Evolutionary conservation across 1,140 invertebrate genomes (phyloP).

Genomic region (Cotesia glomerata): DNA sequence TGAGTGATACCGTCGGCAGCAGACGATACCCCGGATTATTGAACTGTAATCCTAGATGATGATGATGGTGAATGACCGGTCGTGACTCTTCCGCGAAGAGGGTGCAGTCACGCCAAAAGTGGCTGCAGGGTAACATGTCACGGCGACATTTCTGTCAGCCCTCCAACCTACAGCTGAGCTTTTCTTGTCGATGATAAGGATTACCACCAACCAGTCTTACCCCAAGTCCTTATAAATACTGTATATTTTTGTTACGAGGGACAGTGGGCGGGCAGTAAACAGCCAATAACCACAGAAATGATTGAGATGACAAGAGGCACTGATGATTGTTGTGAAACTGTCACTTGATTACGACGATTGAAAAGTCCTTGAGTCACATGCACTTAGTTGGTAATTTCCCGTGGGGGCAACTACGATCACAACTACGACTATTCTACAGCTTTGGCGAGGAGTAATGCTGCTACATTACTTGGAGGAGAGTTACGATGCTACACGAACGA

Average conservation of each 20-base stretch:
- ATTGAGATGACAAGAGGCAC: background rate
- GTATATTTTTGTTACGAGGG: too few relatives aligned
- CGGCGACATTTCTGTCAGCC: constrained; percentile 47
- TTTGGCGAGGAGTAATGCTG: too few relatives aligned
- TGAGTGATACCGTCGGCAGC: constrained; percentile 46
- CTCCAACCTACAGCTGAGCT: background rate
- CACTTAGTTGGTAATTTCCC: constrained; percentile 17
- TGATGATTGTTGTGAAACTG: background rate
- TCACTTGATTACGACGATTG: background rate
- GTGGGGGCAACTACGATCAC: background rate
- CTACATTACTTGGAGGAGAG: too few relatives aligned
- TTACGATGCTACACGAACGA: too few relatives aligned
- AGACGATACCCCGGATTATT: constrained; percentile 37
- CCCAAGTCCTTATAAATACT: too few relatives aligned
- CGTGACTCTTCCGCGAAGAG: constrained; percentile 44
- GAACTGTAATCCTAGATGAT: constrained; percentile 28
- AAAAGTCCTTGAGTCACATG: background rate
- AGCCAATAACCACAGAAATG: background rate
- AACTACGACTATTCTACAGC: background rate
- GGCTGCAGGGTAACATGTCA: constrained; percentile 59
- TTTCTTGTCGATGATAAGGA: background rate
- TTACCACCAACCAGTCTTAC: too few relatives aligned
- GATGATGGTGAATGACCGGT: constrained; percentile 37
- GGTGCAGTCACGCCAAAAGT: constrained; percentile 48
- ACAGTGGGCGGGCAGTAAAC: too few relatives aligned